Evolutionary conservation across 2,113 vertebrate species (phyloP).

Genomic region (Hippopotamus amphibius): DNA sequence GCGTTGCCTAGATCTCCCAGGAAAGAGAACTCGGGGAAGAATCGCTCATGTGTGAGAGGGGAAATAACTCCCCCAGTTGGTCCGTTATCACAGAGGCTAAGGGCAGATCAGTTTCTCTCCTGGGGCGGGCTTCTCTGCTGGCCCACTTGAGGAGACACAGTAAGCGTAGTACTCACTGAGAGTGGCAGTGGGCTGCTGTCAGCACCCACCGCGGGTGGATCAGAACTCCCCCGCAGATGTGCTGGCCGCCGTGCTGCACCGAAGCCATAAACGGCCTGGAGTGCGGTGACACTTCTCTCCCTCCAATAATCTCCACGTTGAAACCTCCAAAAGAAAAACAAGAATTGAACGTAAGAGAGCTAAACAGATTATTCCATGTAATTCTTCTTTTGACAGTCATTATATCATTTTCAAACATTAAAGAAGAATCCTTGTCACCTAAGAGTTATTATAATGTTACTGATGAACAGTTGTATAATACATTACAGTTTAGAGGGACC

Average conservation of each 20-base stretch:
- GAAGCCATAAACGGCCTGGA: slow-evolving; percentile 75
- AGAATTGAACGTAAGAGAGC: neutral
- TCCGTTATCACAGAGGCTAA: neutral
- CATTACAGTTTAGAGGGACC: neutral
- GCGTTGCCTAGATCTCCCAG: neutral
- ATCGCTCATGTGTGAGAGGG: neutral
- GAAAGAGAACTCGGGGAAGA: neutral
- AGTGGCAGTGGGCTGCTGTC: slow-evolving; percentile 58
- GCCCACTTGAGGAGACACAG: neutral
- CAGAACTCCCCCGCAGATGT: slow-evolving; percentile 63
- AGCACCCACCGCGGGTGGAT: slow-evolving; percentile 70
- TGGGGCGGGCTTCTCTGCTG: accelerated
- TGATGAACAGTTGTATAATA: neutral
- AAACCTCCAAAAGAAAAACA: slow-evolving; percentile 27
- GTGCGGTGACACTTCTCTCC: slow-evolving; percentile 61
- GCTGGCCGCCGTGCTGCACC: neutral
- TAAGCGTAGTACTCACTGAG: neutral
- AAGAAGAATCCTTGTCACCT: neutral
- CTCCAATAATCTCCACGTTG: slow-evolving; percentile 60
- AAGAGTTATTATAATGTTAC: neutral
- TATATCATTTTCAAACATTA: neutral
- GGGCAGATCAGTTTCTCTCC: neutral
- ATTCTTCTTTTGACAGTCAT: neutral
- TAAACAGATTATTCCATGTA: neutral
- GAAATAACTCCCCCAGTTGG: neutral